A percentile compares a stretch with the other conserved stretches of the same genome.
phyloP scores from a whole-genome alignment of 2,113 vertebrate genomes.

The Aptenodytes forsteri region DNA sequence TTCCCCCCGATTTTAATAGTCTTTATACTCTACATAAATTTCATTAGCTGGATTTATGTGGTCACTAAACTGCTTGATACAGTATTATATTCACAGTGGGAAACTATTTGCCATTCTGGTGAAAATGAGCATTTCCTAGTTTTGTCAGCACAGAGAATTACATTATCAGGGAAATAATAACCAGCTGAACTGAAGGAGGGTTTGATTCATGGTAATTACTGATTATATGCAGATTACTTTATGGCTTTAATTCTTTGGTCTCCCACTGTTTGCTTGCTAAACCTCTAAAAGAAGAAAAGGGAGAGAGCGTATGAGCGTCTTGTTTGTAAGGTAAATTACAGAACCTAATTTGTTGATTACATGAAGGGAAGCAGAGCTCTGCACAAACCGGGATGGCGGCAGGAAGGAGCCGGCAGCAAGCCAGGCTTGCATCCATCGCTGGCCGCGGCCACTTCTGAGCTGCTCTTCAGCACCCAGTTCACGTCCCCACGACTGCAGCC shows the following conservation, averaged over 20 bases:
- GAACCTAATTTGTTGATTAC: slow-evolving; percentile 28
- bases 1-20: background rate
- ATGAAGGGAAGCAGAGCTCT: background rate
- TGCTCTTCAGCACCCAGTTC: background rate
- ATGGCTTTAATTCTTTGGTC: slow-evolving; percentile 56
- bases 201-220: slow-evolving; percentile 58
- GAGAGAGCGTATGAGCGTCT: background rate
- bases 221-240: slow-evolving; percentile 58
- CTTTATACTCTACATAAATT: slow-evolving; percentile 22
- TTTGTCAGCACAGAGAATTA: slow-evolving; percentile 21
- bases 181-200: slow-evolving; percentile 29
- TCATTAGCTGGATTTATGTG: slow-evolving; percentile 59
- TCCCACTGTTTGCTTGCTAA: slow-evolving; percentile 61
- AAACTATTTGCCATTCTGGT: slow-evolving; percentile 58
- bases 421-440: background rate
- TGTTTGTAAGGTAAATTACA: slow-evolving; percentile 23
- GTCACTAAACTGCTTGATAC: slow-evolving; percentile 46
- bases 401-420: background rate
- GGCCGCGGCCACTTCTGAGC: background rate
- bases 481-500: background rate
- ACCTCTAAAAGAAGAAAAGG: background rate
- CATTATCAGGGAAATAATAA: slow-evolving; percentile 39
- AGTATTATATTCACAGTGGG: slow-evolving; percentile 32
- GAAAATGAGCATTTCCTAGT: slow-evolving; percentile 49
- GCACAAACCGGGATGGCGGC: rapidly evolving